phyloP scores from a whole-genome alignment of 2,888 invertebrate species.

The Calephelis perditalis region DNA sequence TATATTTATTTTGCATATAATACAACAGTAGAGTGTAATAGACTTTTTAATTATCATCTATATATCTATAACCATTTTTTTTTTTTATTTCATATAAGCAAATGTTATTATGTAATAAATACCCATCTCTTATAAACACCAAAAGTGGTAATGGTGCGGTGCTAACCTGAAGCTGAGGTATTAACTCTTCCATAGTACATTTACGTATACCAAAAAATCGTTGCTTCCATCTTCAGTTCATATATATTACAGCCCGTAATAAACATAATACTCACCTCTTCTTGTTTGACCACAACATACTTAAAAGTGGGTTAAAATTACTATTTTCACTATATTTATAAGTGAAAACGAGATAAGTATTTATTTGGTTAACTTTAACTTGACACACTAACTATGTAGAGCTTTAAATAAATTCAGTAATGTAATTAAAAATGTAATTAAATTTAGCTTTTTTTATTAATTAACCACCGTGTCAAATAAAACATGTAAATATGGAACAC shows the following conservation, averaged over 20 bases:
- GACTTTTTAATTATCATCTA: no score
- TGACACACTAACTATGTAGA: neutral
- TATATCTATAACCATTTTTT: no score
- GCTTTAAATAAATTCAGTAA: slow-evolving; percentile 23
- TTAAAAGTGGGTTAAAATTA: neutral
- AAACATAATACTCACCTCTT: neutral
- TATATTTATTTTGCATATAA: no score
- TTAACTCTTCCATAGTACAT: neutral
- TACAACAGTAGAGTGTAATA: no score
- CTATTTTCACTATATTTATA: neutral
- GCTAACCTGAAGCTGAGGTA: no score
- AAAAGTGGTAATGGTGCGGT: neutral
- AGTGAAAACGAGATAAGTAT: slow-evolving; percentile 2
- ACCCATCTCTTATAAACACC: no score
- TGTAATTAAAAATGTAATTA: slow-evolving; percentile 25
- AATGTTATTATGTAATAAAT: no score
- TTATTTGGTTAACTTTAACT: neutral
- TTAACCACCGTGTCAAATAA: neutral
- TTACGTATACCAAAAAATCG: no score
- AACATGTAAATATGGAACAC: no score
- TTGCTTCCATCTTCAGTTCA: no score
- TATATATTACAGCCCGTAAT: no score
- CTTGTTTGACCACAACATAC: neutral
- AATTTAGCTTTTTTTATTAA: slow-evolving; percentile 26
- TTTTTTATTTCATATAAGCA: no score